Evolutionary conservation across 1,140 invertebrate species (phyloP), one percentile per base, ranked within the genome.

Genomic region (Bombus confusus): DNA sequence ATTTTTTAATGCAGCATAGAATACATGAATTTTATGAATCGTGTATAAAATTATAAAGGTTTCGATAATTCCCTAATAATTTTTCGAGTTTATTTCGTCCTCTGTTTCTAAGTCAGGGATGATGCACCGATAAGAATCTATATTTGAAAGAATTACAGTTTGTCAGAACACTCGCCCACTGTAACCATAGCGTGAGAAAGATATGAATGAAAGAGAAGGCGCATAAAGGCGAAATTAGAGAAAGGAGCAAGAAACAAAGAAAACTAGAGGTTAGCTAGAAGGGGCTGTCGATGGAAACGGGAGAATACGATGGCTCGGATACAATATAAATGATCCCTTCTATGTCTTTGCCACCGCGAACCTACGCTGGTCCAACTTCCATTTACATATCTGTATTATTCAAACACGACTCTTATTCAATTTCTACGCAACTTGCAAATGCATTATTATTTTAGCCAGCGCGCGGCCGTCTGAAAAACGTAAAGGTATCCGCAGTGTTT

Each of bases 381-480:
- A 94, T 95, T 94, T 95, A 93, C 94, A 94, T 95, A 94, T 92
- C 93, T 94, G 91, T 95, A 94, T 95, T 95, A 95, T 94, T 95
- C 93, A 94, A 94, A 90, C 93, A 90, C 90, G 91, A 91, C 92
- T 94, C 92, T 94, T 95, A 95, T 94, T 94, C 93, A 95, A 95
- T 95, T 94, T 94, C 93, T 92, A 92, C 91, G 91, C 84, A 90
- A 92, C 93, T 92, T 92, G 91, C 92, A 92, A 94, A 93, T 92
- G 92, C 92, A 93, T 94, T 94, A 93, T 93, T 94, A 94, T 93
- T 94, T 94, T 86, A 90, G 83, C 77, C 69, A 85, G 83, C 66
- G 88, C 41, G 37, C 66, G 75, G 64, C 57, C 64, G 25, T 18
- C 77, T 31, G 68, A 64, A 52, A 52, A 18, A 2, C 18, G 1